These are phyloP conservation scores for Yoshiicerus persimilis DNA, from an alignment of 1,140 invertebrate genomes.

Conservation along the genomic window DNA sequence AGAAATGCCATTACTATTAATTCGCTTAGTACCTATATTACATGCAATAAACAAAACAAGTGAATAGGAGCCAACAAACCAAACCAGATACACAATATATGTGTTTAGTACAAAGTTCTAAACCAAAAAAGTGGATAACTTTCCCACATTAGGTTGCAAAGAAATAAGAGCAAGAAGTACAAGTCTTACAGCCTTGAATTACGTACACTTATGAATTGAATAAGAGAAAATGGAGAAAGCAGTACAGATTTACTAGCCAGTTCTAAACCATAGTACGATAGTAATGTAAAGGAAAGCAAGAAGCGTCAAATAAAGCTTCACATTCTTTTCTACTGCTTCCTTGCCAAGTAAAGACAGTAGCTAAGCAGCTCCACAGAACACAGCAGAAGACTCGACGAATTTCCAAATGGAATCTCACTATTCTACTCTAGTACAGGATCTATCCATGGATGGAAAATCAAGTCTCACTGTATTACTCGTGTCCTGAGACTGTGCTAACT, in stretches of 20 bases:
- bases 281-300: background rate
- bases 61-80: too few species aligned
- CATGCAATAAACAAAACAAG: too few species aligned
- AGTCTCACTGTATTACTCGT: background rate
- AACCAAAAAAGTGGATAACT: background rate
- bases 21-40: background rate
- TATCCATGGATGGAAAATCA: background rate
- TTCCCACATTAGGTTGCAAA: background rate
- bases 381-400: background rate
- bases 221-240: background rate
- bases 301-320: background rate
- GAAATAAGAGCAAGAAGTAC: background rate
- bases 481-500: background rate
- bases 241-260: background rate
- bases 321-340: background rate
- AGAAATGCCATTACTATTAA: too few species aligned
- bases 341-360: too few species aligned
- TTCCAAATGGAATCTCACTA: background rate
- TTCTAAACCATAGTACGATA: background rate
- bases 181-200: too few species aligned
- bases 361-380: too few species aligned
- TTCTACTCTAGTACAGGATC: background rate
- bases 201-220: background rate
- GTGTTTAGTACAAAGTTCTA: background rate
- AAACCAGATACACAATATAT: too few species aligned